phyloP scores from a whole-genome alignment of 2,888 invertebrate species.

The Leuctra nigra region DNA sequence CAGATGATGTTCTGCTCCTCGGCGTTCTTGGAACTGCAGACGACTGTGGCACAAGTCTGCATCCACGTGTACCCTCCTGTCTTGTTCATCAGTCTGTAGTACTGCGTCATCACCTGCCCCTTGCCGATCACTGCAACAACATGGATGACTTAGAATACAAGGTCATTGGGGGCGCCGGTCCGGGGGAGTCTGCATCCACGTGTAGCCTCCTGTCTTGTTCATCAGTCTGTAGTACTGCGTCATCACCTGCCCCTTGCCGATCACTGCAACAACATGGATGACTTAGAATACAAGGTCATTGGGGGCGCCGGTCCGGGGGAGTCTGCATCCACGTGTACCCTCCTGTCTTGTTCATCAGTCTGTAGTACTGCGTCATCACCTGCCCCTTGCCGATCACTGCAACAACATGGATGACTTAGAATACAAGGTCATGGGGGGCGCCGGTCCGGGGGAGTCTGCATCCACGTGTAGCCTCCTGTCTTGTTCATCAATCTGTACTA shows the following conservation, averaged over 20 bases:
- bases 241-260: slow-evolving; percentile 93
- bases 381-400: slow-evolving; percentile 94
- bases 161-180: no score
- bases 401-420: slow-evolving; percentile 38
- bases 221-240: slow-evolving; percentile 94
- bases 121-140: slow-evolving; percentile 80
- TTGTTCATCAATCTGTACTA: slow-evolving; percentile 96
- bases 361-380: slow-evolving; percentile 91
- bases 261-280: slow-evolving; percentile 57
- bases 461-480: slow-evolving; percentile 92
- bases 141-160: no score
- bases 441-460: no score
- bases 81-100: slow-evolving; percentile 94
- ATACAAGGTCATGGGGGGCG: no score
- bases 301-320: no score
- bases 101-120: slow-evolving; percentile 93
- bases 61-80: slow-evolving; percentile 95
- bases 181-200: slow-evolving; percentile 95
- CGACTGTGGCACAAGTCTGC: slow-evolving; percentile 94
- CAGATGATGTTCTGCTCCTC: slow-evolving; percentile 97
- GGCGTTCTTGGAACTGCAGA: slow-evolving; percentile 91
- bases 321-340: slow-evolving; percentile 97
- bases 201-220: slow-evolving; percentile 94
- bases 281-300: no score
- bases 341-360: slow-evolving; percentile 92